A percentile compares a stretch with the other conserved stretches of the same genome.
Conservation (phyloP, 2,113 vertebrate species). For the Callionymus lyra region DNA sequence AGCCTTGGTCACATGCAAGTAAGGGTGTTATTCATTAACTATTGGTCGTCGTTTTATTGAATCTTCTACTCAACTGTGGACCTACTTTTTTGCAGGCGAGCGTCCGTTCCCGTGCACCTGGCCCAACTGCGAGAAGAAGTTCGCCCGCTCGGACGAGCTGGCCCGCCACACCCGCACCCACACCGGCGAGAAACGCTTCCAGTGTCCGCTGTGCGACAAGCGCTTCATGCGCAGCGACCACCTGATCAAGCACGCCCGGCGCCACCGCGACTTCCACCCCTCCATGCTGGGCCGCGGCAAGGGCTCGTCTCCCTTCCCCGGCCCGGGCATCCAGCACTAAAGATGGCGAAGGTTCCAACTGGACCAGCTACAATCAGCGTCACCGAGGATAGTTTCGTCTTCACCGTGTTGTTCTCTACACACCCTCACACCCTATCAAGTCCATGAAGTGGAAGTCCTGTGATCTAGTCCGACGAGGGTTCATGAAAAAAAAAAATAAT, state of each 20-base stretch:
- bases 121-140: conserved; percentile 71
- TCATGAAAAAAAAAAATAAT: conserved; percentile 1
- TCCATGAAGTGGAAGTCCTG: conserved; percentile 23
- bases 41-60: no score
- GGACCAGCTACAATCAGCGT: conserved; percentile 47
- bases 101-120: conserved; percentile 70
- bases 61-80: conserved; percentile 1
- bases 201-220: conserved; percentile 70
- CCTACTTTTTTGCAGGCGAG: conserved; percentile 52
- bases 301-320: conserved; percentile 12
- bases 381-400: conserved; percentile 22
- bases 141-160: conserved; percentile 70
- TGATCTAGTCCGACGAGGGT: conserved; percentile 31
- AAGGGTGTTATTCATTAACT: no score
- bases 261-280: conserved; percentile 68
- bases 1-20: no score
- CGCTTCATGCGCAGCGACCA: conserved; percentile 76
- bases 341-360: conserved; percentile 16
- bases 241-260: conserved; percentile 72
- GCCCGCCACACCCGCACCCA: conserved; percentile 72
- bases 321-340: conserved; percentile 8
- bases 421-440: conserved; percentile 4
- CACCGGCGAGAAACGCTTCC: conserved; percentile 71
- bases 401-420: conserved; percentile 20
- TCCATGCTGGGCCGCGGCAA: conserved; percentile 66